Evolutionary conservation across 2,797 vertebrate genomes (phyloP).

Genomic region (Pantherophis vulpinus): DNA sequence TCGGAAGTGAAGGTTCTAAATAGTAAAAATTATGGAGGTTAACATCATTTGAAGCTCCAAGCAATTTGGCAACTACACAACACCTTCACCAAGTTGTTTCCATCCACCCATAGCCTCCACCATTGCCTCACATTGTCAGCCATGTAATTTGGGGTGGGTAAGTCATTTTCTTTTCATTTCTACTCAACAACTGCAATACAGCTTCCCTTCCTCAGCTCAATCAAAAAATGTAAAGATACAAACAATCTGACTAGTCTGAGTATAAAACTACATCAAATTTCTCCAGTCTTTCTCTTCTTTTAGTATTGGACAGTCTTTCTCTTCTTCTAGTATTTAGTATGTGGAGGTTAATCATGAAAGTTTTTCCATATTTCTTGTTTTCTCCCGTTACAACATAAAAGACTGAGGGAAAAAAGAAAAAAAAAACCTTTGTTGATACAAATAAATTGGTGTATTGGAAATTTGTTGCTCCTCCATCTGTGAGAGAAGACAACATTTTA

Average conservation of each 20-base stretch:
- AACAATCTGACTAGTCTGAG: background rate
- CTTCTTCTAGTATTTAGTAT: too few relatives aligned
- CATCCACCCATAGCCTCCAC: background rate
- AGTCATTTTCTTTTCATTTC: background rate
- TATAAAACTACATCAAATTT: background rate
- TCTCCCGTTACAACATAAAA: background rate
- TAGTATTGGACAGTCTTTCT: too few relatives aligned
- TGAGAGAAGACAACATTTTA: conserved; percentile 14
- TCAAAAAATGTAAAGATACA: background rate
- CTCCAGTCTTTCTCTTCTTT: too few relatives aligned
- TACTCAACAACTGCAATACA: background rate
- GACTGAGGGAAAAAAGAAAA: too few relatives aligned
- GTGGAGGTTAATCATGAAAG: background rate
- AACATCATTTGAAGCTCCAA: background rate
- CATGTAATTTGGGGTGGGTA: background rate
- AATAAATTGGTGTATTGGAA: conserved; percentile 9
- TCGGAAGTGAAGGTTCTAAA: background rate
- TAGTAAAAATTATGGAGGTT: background rate
- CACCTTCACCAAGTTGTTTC: background rate
- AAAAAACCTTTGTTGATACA: background rate
- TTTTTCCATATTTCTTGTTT: background rate
- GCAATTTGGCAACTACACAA: background rate
- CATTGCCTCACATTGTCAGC: background rate
- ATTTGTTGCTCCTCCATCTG: conserved; percentile 24
- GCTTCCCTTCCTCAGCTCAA: background rate